phyloP scores from a whole-genome alignment of 37 sponge, comb jelly and placozoan species.

The Sycon ciliatum region DNA sequence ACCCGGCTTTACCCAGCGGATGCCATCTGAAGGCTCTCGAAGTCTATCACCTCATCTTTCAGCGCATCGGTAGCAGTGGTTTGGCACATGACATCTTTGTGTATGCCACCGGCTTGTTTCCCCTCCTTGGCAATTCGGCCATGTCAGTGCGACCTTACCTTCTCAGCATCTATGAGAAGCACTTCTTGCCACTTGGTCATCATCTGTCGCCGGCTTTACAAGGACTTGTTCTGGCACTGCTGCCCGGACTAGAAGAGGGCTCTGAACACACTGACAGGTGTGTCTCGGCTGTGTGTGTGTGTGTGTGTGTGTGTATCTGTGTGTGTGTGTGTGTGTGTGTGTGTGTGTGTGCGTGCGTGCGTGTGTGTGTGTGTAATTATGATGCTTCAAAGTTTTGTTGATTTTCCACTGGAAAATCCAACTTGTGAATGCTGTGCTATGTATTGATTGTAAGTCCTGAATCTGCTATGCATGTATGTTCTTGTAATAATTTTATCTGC shows the following conservation, averaged over 20 bases:
- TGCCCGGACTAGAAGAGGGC: constrained; percentile 83
- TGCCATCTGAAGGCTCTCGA: constrained; percentile 73
- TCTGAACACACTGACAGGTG: constrained; percentile 34
- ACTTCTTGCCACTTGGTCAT: constrained; percentile 57
- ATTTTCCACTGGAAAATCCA: no score
- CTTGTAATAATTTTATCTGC: no score
- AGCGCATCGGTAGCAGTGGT: constrained; percentile 55
- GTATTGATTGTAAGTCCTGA: no score
- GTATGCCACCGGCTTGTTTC: constrained; percentile 68
- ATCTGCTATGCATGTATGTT: no score
- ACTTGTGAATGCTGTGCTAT: no score
- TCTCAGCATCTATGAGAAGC: constrained; percentile 65
- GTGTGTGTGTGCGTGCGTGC: background rate
- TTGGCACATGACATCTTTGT: constrained; percentile 51
- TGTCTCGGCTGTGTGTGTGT: background rate
- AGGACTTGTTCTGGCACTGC: constrained; percentile 65
- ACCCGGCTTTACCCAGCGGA: constrained; percentile 76
- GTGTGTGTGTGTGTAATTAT: constrained; percentile 16
- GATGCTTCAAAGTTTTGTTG: background rate
- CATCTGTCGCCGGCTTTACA: constrained; percentile 54
- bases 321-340: background rate
- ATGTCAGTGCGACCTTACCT: constrained; percentile 63
- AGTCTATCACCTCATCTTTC: constrained; percentile 61
- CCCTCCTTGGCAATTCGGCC: constrained; percentile 62
- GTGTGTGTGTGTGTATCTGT: background rate